Percentiles rank a stretch among this genome's conserved stretches.
Evolutionary conservation across 2,113 vertebrate genomes (phyloP).

Genomic region (Spea multiplicata): DNA sequence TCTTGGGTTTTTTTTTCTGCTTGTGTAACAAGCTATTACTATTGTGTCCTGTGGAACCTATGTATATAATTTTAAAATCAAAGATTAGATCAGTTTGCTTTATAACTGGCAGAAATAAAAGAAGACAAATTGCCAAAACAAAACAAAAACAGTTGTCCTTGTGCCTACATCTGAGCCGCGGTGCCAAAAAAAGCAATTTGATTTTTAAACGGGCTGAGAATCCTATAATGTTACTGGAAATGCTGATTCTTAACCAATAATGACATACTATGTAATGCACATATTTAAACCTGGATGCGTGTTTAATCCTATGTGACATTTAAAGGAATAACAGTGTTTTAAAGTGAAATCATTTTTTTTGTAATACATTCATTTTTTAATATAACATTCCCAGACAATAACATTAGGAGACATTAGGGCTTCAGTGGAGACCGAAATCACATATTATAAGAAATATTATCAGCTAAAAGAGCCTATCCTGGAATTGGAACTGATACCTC

Average conservation of each 20-base stretch:
- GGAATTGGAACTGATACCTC: too few relatives aligned
- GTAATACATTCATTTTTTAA: too few relatives aligned
- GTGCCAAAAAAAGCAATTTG: background rate
- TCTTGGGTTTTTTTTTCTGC: conserved; percentile 14
- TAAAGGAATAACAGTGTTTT: too few relatives aligned
- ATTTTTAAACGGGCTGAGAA: background rate
- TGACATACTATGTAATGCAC: too few relatives aligned
- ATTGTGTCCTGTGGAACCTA: conserved; percentile 27
- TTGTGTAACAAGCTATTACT: conserved; percentile 43
- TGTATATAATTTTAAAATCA: conserved; percentile 42
- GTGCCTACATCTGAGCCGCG: background rate
- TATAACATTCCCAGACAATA: too few relatives aligned
- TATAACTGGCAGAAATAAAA: conserved; percentile 28
- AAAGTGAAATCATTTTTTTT: too few relatives aligned
- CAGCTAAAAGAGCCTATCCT: too few relatives aligned
- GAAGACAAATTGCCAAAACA: background rate
- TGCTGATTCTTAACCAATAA: background rate
- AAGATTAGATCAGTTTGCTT: conserved; percentile 27
- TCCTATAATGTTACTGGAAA: conserved; percentile 2
- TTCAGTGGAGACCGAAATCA: too few relatives aligned
- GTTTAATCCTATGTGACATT: too few relatives aligned
- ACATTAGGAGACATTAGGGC: too few relatives aligned
- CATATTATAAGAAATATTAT: too few relatives aligned
- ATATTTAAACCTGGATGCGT: too few relatives aligned
- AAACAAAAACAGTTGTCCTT: conserved; percentile 8